Evolutionary conservation across 64 coral and sea anemone genomes (phyloP).

Genomic region (Montipora efflorescens): DNA sequence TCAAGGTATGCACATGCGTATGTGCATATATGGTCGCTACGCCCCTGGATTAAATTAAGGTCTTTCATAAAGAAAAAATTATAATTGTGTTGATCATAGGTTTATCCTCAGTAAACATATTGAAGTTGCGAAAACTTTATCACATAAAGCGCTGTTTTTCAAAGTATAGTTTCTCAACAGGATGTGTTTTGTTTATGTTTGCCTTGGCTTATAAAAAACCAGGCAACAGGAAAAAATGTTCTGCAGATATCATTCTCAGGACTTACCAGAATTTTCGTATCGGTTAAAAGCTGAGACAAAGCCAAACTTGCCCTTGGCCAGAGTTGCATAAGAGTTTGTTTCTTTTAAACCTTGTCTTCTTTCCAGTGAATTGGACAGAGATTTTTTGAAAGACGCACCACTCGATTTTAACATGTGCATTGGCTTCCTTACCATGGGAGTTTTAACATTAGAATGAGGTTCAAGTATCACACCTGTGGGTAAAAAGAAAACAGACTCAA

Average conservation of each 20-base stretch:
- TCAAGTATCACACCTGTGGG: slow-evolving; percentile 35
- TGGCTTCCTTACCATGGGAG: slow-evolving; percentile 69
- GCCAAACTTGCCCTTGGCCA: background rate
- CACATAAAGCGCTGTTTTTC: no score
- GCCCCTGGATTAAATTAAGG: no score
- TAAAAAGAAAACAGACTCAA: background rate
- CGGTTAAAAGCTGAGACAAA: background rate
- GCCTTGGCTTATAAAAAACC: no score
- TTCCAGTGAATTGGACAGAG: background rate
- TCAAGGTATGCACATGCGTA: no score
- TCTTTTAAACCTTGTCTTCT: background rate
- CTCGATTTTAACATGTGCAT: slow-evolving; percentile 37
- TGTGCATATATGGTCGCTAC: no score
- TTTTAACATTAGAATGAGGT: slow-evolving; percentile 32
- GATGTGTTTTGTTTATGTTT: no score
- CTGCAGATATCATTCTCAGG: no score
- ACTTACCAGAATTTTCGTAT: background rate
- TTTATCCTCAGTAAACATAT: no score
- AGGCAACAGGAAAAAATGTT: background rate
- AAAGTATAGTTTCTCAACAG: no score
- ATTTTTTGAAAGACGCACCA: background rate
- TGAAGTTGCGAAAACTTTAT: no score
- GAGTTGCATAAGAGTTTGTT: background rate
- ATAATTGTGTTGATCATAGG: no score
- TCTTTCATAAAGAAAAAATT: no score